Conservation (phyloP, 1,140 invertebrate species). For the Agrilus planipennis region DNA sequence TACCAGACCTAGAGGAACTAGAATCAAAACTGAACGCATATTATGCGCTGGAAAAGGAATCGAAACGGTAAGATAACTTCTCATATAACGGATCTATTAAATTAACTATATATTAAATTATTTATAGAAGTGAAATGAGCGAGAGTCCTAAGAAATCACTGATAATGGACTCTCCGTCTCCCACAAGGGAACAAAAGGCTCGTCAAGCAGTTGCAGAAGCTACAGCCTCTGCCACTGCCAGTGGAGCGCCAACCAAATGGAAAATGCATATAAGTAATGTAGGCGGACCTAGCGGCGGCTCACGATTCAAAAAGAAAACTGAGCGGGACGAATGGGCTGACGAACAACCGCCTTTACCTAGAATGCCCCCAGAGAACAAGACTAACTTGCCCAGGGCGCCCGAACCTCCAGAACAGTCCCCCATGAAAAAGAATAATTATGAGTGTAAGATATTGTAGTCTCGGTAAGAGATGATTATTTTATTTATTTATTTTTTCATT, state of each 20-base stretch:
- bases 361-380: no score
- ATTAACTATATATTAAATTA: constrained; percentile 4
- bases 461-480: no score
- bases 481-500: no score
- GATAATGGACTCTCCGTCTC: constrained; percentile 28
- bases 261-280: constrained; percentile 30
- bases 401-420: no score
- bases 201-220: constrained; percentile 33
- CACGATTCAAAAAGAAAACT: constrained; percentile 29
- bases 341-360: no score
- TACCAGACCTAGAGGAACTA: constrained; percentile 61
- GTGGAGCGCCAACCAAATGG: constrained; percentile 24
- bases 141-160: constrained; percentile 26
- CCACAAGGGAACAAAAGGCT: constrained; percentile 33
- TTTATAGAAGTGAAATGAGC: constrained; percentile 23
- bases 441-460: no score
- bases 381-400: no score
- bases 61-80: constrained; percentile 26
- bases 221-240: constrained; percentile 20
- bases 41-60: constrained; percentile 64
- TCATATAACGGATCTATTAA: neutral
- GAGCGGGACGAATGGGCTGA: constrained; percentile 23
- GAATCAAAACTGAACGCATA: constrained; percentile 66
- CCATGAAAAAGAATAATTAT: no score
- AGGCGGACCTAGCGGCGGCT: constrained; percentile 16